Percentiles rank a stretch among this genome's conserved stretches.
phyloP scores from a whole-genome alignment of 2,113 vertebrate genomes.

The Mustela lutreola region DNA sequence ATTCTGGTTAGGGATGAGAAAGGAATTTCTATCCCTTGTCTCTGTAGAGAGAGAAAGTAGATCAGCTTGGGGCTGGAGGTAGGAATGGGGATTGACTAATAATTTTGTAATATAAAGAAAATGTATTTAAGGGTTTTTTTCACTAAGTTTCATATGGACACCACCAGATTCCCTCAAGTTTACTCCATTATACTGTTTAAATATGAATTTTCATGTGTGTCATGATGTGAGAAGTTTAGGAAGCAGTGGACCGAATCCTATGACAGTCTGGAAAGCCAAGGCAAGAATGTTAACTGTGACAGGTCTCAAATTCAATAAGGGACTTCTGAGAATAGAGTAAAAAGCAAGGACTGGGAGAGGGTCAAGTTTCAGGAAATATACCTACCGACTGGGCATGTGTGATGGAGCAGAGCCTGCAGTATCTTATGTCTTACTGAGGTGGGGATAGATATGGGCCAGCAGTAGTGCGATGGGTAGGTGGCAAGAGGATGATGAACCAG shows the following conservation, averaged over 20 bases:
- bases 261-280: not conserved
- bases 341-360: not conserved
- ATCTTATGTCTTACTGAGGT: not conserved
- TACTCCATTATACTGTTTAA: not conserved
- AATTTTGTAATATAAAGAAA: slow-evolving; percentile 15
- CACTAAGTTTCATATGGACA: not conserved
- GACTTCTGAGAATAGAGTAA: not conserved
- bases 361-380: not conserved
- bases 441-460: not conserved
- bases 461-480: too few relatives aligned
- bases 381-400: not conserved
- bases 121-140: slow-evolving; percentile 17
- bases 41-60: slow-evolving; percentile 14
- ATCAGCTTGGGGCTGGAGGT: not conserved
- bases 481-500: not conserved
- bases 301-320: slow-evolving; percentile 14
- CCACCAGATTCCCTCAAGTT: not conserved
- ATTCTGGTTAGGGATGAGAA: slow-evolving; percentile 62
- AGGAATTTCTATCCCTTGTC: slow-evolving; percentile 11
- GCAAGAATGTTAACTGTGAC: not conserved
- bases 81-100: not conserved
- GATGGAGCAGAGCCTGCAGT: not conserved
- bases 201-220: not conserved
- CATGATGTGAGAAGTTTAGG: not conserved
- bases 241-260: not conserved